Conservation (phyloP, 2,113 vertebrate species). For the Dolichotis patagonum region DNA sequence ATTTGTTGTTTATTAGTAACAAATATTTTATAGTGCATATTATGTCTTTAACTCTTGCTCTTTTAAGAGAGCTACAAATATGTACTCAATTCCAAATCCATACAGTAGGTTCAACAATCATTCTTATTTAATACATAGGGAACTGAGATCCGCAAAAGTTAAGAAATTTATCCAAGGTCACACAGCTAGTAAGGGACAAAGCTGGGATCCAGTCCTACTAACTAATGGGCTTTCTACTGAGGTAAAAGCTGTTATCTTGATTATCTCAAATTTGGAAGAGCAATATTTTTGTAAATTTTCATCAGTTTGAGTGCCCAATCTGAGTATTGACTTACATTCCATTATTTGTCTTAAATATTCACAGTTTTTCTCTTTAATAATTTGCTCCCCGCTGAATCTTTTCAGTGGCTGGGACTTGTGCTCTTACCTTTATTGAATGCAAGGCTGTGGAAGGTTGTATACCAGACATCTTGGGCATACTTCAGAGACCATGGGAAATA, state of each 20-base stretch:
- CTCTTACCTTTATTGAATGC: neutral
- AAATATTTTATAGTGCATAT: neutral
- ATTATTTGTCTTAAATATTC: neutral
- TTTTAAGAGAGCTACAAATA: slow-evolving; percentile 35
- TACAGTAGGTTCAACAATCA: neutral
- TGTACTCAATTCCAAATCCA: neutral
- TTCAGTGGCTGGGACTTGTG: neutral
- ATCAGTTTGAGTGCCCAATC: neutral
- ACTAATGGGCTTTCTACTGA: neutral
- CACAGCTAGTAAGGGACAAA: neutral
- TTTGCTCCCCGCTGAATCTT: neutral
- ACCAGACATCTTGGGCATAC: neutral
- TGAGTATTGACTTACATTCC: neutral
- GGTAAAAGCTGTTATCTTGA: neutral
- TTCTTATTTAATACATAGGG: neutral
- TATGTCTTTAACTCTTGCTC: neutral
- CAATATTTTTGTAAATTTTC: neutral
- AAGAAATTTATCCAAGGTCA: slow-evolving; percentile 1
- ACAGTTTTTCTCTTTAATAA: neutral
- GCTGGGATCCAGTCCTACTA: neutral
- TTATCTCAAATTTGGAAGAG: neutral
- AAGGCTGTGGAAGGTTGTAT: too few species aligned
- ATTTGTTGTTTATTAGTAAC: neutral
- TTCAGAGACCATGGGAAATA: neutral
- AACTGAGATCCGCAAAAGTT: neutral